Conservation (phyloP, 2,113 vertebrate species). For the Turdus rufiventris region DNA sequence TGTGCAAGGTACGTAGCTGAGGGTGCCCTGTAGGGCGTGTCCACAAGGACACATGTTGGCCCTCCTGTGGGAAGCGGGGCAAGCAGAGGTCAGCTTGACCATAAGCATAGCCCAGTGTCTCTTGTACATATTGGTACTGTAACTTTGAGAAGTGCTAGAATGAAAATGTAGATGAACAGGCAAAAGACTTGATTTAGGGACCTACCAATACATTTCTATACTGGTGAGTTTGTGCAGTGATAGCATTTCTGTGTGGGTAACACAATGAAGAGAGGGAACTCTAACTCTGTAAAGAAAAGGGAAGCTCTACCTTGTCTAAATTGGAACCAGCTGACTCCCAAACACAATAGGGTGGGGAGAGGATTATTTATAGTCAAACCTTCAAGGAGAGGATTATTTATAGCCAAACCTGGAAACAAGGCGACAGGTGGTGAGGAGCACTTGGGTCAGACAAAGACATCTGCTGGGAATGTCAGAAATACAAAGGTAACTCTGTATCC, state of each 20-base stretch:
- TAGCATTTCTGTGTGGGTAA: not conserved
- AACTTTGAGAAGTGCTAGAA: not conserved
- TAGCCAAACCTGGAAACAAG: slow-evolving; percentile 17
- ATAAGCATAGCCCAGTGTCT: not conserved
- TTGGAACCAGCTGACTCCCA: slow-evolving; percentile 24
- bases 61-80: not conserved
- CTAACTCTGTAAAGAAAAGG: not conserved
- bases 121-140: not conserved
- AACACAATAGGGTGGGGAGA: not conserved
- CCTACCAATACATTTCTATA: not conserved
- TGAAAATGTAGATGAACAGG: not conserved
- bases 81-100: not conserved
- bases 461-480: slow-evolving; percentile 22
- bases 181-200: not conserved
- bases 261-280: not conserved
- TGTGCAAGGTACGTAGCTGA: not conserved
- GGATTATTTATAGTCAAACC: slow-evolving; percentile 48
- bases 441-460: slow-evolving; percentile 35
- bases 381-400: slow-evolving; percentile 32
- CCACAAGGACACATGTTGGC: fast-evolving
- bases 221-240: not conserved
- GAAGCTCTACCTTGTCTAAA: slow-evolving; percentile 2
- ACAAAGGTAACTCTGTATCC: slow-evolving; percentile 13
- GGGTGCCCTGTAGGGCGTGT: not conserved
- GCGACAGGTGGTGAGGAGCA: slow-evolving; percentile 1